phyloP scores from a whole-genome alignment of 2,797 vertebrate genomes.

The Enteromius argenteus region DNA sequence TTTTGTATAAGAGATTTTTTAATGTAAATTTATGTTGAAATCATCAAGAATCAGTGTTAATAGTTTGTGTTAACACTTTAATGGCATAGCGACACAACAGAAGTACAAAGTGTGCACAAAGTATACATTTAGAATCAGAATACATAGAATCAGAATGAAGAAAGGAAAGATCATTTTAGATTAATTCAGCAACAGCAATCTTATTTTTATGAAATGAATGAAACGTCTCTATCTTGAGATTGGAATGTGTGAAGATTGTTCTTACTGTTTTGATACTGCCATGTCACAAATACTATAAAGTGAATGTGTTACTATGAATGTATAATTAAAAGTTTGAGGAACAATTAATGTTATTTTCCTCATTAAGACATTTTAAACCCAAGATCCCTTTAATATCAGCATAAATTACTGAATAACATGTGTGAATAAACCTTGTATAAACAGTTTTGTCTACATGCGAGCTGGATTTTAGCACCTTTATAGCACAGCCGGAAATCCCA shows the following conservation, averaged over 20 bases:
- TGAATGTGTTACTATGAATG: not conserved
- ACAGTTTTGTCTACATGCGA: constrained; percentile 14
- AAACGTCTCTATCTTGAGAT: not conserved
- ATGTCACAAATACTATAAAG: not conserved
- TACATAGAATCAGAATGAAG: not conserved
- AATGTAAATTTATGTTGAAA: not conserved
- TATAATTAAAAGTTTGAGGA: not conserved
- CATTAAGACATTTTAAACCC: constrained; percentile 6
- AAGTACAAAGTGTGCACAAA: not conserved
- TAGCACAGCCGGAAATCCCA: too few relatives aligned
- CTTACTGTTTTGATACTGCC: not conserved
- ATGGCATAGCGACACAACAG: not conserved
- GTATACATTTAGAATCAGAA: not conserved
- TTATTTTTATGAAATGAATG: not conserved
- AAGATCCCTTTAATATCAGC: not conserved
- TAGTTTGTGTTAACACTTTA: constrained; percentile 3
- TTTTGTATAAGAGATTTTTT: not conserved
- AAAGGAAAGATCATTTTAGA: not conserved
- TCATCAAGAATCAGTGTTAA: not conserved
- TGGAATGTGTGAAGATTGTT: not conserved
- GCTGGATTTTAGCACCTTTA: not conserved
- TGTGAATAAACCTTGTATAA: not conserved
- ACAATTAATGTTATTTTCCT: not conserved
- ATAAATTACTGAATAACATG: not conserved
- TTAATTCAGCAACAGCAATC: not conserved